Evolutionary conservation across 1,140 invertebrate genomes (phyloP).

Genomic region (Belonocnema kinseyi): DNA sequence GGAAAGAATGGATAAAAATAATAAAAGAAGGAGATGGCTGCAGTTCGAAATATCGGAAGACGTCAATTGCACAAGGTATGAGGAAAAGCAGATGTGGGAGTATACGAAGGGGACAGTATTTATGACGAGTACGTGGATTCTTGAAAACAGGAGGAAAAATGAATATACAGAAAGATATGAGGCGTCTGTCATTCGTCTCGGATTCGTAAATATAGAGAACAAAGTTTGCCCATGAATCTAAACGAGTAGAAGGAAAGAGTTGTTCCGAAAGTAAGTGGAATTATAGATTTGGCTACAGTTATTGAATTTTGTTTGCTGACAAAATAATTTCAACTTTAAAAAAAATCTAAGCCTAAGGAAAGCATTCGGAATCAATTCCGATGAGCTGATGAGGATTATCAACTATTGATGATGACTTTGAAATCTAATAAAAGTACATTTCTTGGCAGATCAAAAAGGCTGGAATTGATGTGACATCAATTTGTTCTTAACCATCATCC

Average conservation of each 20-base stretch:
- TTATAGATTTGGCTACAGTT: neutral
- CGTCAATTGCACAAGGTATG: constrained; percentile 55
- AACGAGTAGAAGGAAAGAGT: neutral
- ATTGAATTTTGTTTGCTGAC: neutral
- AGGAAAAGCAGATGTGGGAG: constrained; percentile 45
- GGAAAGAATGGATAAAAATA: constrained; percentile 35
- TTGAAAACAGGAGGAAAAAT: constrained; percentile 59
- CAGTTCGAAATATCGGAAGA: constrained; percentile 74
- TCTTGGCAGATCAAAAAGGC: no score
- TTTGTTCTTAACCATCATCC: no score
- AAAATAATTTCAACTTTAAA: neutral
- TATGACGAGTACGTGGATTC: constrained; percentile 74
- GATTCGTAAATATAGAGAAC: constrained; percentile 7
- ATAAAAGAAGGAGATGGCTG: constrained; percentile 52
- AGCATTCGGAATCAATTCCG: no score
- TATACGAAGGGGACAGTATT: constrained; percentile 64
- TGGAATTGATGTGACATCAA: no score
- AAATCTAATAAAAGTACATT: no score
- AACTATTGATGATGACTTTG: no score
- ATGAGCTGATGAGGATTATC: no score
- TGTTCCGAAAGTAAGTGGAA: neutral
- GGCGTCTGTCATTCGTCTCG: constrained; percentile 55
- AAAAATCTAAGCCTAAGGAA: no score
- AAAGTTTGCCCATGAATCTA: constrained; percentile 7
- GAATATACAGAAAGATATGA: constrained; percentile 53